Evolutionary conservation across 2,797 vertebrate species (phyloP).

Genomic region (Platyrinchus mystaceus): DNA sequence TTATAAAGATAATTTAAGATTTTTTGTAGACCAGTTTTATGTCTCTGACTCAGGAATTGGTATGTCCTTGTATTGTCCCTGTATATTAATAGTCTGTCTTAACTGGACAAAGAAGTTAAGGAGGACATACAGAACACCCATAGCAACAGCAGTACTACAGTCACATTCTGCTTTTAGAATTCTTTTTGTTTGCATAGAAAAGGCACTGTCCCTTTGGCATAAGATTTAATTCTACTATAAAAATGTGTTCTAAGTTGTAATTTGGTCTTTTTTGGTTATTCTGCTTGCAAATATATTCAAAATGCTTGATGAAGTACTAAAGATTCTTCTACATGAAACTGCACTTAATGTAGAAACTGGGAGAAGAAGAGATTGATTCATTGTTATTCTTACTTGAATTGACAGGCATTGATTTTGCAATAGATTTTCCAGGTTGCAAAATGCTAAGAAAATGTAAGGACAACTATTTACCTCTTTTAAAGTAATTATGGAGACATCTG

Average conservation of each 20-base stretch:
- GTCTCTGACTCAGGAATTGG: neutral
- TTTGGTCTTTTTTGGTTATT: neutral
- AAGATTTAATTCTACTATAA: neutral
- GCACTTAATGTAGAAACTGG: neutral
- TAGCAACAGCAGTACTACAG: neutral
- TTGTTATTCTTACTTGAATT: neutral
- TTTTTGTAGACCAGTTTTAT: neutral
- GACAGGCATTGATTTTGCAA: neutral
- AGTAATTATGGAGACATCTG: neutral
- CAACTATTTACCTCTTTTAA: neutral
- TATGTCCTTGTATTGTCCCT: neutral
- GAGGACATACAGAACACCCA: neutral
- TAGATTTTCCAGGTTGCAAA: neutral
- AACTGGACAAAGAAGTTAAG: neutral
- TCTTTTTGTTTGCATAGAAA: neutral
- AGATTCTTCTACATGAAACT: neutral
- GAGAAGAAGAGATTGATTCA: neutral
- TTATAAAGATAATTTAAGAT: neutral
- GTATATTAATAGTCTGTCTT: neutral
- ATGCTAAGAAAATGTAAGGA: neutral
- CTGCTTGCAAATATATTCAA: constrained; percentile 8
- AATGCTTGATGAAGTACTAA: neutral
- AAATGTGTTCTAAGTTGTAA: constrained; percentile 1
- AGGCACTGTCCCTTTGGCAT: neutral
- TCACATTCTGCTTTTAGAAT: neutral